Conservation (phyloP, 2,888 invertebrate species). For the Andrena praecox region DNA sequence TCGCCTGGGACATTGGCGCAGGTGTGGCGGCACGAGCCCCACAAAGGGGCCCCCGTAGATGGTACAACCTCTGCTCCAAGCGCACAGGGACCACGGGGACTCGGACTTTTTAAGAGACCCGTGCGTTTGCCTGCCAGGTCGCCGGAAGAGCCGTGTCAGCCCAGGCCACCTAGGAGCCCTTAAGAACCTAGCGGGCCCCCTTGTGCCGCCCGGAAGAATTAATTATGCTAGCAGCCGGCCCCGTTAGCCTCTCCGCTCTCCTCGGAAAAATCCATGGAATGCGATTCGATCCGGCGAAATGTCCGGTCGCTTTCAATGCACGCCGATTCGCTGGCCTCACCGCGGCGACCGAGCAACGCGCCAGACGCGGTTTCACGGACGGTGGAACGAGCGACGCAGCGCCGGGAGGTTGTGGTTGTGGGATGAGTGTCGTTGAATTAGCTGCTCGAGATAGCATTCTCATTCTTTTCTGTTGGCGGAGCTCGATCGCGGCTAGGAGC, state of each 20-base stretch:
- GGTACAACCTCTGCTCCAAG: constrained; percentile 72
- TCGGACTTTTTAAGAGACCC: constrained; percentile 42
- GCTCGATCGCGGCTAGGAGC: background rate
- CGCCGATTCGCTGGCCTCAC: constrained; percentile 24
- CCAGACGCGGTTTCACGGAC: background rate
- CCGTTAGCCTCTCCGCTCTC: constrained; percentile 38
- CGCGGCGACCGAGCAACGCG: constrained; percentile 11
- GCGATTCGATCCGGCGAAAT: constrained; percentile 52
- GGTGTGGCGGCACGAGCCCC: constrained; percentile 76
- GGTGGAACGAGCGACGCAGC: background rate
- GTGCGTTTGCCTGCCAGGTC: constrained; percentile 62
- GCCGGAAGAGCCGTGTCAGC: constrained; percentile 57
- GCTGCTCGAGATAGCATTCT: background rate
- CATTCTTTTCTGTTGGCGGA: background rate
- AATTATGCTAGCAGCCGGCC: constrained; percentile 53
- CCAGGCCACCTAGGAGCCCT: constrained; percentile 70
- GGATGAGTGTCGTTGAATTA: constrained; percentile 17
- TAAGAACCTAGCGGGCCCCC: constrained; percentile 31
- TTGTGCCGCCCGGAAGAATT: constrained; percentile 56
- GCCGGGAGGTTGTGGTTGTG: background rate
- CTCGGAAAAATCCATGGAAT: constrained; percentile 53
- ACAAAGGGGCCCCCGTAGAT: constrained; percentile 75
- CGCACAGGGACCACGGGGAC: constrained; percentile 38
- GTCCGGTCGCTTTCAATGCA: constrained; percentile 40
- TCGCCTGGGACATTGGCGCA: constrained; percentile 65